Evolutionary conservation across 2,113 vertebrate species (phyloP).

Genomic region (Zootoca vivipara): DNA sequence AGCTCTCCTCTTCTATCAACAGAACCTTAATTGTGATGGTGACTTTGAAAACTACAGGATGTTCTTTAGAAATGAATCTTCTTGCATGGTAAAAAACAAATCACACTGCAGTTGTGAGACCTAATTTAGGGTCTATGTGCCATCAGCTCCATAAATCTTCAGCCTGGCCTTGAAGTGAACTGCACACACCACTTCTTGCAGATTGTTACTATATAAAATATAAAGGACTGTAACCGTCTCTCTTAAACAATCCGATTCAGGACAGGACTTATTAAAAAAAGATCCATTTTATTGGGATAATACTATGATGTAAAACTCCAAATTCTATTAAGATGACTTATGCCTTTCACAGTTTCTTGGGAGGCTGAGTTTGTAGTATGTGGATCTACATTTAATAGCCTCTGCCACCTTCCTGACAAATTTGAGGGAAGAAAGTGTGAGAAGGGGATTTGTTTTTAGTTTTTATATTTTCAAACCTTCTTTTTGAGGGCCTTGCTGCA

Average conservation of each 20-base stretch:
- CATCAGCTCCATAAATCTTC: conserved; percentile 62
- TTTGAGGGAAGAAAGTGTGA: conserved; percentile 1
- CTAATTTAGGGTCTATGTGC: conserved; percentile 54
- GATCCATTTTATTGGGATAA: conserved; percentile 30
- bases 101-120: conserved; percentile 56
- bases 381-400: not conserved
- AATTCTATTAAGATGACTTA: conserved; percentile 45
- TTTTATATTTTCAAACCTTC: not conserved
- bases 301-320: conserved; percentile 35
- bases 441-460: conserved; percentile 4
- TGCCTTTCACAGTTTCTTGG: conserved; percentile 27
- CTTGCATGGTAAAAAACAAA: conserved; percentile 69
- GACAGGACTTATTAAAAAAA: conserved; percentile 33
- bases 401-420: not conserved
- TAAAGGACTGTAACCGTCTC: conserved; percentile 21
- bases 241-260: conserved; percentile 49
- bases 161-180: conserved; percentile 52
- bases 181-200: conserved; percentile 18
- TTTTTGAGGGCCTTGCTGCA: not conserved
- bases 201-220: conserved; percentile 53
- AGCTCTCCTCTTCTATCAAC: conserved; percentile 48
- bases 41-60: conserved; percentile 57
- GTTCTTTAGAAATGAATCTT: conserved; percentile 64
- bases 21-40: conserved; percentile 49
- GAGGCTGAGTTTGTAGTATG: conserved; percentile 3